Base-by-base conservation (phyloP, 2,113 vertebrate genomes). In the Lasiurus cinereus region DNA sequence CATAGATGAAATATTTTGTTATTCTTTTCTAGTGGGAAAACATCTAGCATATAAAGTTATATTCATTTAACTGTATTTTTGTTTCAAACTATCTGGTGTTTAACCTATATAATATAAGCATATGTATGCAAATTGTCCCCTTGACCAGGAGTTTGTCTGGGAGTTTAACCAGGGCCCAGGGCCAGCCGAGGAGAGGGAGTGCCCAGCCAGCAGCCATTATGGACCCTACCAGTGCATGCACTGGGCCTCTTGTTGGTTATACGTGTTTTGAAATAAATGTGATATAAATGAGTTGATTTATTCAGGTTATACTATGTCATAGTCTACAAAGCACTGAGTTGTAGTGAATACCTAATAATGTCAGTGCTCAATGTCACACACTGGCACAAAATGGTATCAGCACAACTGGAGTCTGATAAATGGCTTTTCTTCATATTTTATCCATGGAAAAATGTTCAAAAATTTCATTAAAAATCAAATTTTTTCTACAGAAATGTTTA, bases 61-160 rank as follows among this genome's bases (percentile, higher is more conserved):
- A 74, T 90, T 85, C 8, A 69, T 67, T 91, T 88, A 88, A 91
- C 74, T 94, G 29, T 59, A 89, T 86, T 91, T 88, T 77, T 85
- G 22, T 90, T 94, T 95, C 39, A 83, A 72, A 95, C 84, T 94
- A 4, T 87, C 87, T 79, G 48, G 46, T 91, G 13, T 95, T 85
- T 85, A 64, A 39, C 39, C 39, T 39, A 39, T 39, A 39, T 39
- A 39, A 39, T 39, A 39, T 39, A 39, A 39, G 39, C 39, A 39
- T 39, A 39, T 39, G 39, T 39, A 39, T 39, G 39, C 39, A 39
- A 39, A 39, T 39, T 39, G 39, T 39, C 39, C 39, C 39, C 39
- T 39, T 39, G 39, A 39, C 39, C 39, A 39, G 39, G 39, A 39
- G 39, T 39, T 39, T 39, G 39, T 39, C 39, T 39, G 39, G 39